A percentile compares a stretch with the other conserved stretches of the same genome.
Evolutionary conservation across 2,113 vertebrate species (phyloP).

Genomic region (Xiphorhynchus elegans): DNA sequence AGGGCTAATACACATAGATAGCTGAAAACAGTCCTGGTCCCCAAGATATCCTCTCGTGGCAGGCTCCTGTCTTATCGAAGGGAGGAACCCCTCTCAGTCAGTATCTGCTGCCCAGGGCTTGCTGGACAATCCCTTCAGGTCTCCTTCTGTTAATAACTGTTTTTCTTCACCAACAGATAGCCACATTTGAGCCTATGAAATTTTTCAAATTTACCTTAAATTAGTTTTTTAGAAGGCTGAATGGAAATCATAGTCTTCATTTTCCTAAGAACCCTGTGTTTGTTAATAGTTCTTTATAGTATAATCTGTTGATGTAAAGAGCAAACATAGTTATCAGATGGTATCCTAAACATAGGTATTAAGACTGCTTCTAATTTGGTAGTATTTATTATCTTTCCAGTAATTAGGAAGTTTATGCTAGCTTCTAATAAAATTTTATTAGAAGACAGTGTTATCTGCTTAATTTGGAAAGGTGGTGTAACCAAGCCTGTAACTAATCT

Average conservation of each 20-base stretch:
- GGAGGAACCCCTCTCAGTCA: too few species aligned
- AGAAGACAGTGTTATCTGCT: neutral
- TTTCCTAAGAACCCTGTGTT: accelerated
- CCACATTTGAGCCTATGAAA: neutral
- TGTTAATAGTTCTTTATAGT: neutral
- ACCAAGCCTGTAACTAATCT: neutral
- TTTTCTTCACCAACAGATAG: too few species aligned
- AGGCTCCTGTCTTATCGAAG: too few species aligned
- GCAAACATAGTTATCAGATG: neutral
- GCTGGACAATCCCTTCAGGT: too few species aligned
- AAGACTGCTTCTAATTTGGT: neutral
- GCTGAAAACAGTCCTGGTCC: too few species aligned
- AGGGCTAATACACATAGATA: too few species aligned
- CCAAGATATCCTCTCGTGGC: too few species aligned
- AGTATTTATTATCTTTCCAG: neutral
- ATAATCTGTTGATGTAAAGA: neutral
- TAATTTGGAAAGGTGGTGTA: neutral
- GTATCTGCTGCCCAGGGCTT: too few species aligned
- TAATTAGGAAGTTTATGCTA: neutral
- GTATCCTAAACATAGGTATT: neutral
- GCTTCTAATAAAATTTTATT: neutral
- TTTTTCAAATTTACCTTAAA: neutral
- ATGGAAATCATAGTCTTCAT: neutral
- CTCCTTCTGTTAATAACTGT: too few species aligned
- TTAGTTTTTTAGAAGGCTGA: neutral